Evolutionary conservation across 2,888 invertebrate genomes (phyloP).

Genomic region (Meteorus colon): DNA sequence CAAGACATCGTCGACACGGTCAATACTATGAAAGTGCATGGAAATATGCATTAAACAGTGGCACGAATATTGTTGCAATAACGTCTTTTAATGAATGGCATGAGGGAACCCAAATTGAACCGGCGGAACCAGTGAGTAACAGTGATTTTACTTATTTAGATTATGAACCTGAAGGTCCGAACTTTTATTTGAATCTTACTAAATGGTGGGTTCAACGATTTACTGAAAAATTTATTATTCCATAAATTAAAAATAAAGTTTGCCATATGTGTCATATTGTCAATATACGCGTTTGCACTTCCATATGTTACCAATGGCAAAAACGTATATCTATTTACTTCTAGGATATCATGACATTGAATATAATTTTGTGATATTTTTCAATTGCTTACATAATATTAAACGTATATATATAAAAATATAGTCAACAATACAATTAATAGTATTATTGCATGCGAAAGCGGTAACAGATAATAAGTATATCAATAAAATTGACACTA

Average conservation of each 20-base stretch:
- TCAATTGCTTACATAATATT: neutral
- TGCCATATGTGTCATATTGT: neutral
- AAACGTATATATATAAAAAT: neutral
- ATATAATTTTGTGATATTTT: conserved; percentile 5
- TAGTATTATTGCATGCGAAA: neutral
- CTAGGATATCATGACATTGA: neutral
- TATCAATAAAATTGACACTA: neutral
- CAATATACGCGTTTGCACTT: neutral
- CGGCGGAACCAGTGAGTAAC: conserved; percentile 74
- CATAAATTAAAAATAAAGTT: conserved; percentile 28
- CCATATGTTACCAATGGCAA: neutral
- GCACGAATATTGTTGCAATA: conserved; percentile 77
- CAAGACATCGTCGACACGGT: conserved; percentile 75
- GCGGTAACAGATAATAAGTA: neutral
- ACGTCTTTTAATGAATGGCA: conserved; percentile 86
- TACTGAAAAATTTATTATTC: conserved; percentile 45
- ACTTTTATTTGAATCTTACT: conserved; percentile 80
- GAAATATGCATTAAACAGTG: conserved; percentile 77
- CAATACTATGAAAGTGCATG: conserved; percentile 80
- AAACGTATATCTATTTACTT: neutral
- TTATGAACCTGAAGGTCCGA: conserved; percentile 78
- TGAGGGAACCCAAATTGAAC: conserved; percentile 84
- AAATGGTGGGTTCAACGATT: conserved; percentile 78
- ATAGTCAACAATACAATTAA: neutral
- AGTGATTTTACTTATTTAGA: conserved; percentile 75